Conservation (phyloP, 2,888 invertebrate species). For the Agonopterix arenella region DNA sequence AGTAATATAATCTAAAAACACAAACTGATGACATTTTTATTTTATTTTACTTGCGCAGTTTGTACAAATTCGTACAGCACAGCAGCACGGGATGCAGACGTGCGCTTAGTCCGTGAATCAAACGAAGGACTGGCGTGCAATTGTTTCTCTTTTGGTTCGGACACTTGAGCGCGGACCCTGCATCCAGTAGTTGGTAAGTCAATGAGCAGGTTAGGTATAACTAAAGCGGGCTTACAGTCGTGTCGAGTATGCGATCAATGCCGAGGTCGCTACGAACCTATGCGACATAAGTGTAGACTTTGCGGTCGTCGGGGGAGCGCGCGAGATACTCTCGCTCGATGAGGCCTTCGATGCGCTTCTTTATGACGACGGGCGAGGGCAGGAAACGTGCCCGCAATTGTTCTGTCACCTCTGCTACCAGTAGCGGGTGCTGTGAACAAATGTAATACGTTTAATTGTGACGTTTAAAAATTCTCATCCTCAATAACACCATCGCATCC, state of each 20-base stretch:
- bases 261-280: conserved; percentile 64
- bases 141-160: no score
- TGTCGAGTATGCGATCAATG: not conserved
- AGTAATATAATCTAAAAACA: no score
- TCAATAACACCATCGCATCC: not conserved
- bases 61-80: no score
- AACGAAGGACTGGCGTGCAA: no score
- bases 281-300: conserved; percentile 97
- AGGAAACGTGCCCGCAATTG: conserved; percentile 97
- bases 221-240: conserved; percentile 2
- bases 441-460: no score
- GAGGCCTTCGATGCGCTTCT: conserved; percentile 99
- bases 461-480: not conserved
- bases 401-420: conserved; percentile 98
- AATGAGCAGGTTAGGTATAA: conserved; percentile 1
- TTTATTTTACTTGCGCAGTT: no score
- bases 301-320: conserved; percentile 97
- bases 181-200: no score
- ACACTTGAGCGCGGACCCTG: no score
- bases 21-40: no score
- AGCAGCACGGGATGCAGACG: no score
- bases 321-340: conserved; percentile 99
- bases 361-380: conserved; percentile 98
- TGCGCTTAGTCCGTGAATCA: no score
- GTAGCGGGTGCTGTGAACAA: conserved; percentile 86